Evolutionary conservation across 2,888 invertebrate genomes (phyloP), one percentile per base, ranked within the genome.

Genomic region (Tetranychus truncatus): DNA sequence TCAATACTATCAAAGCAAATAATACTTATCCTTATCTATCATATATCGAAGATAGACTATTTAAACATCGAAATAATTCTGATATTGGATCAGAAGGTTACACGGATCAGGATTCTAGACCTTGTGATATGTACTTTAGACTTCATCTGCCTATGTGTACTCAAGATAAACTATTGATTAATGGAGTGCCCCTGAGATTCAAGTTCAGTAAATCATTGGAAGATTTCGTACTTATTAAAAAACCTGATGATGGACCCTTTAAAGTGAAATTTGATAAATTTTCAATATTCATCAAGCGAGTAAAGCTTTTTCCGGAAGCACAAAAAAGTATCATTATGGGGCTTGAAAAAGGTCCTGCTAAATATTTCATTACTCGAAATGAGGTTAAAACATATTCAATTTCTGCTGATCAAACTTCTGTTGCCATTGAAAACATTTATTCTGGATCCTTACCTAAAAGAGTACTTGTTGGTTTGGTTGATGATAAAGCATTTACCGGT

Each of bases 391-490:
- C 20, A 24, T 21, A 11, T 20, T 24, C 11, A 18, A 18, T 67
- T 67, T 20, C 20, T 24, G 15, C 69, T 69, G 8, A 24, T 6
- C 69, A 20, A 69, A 24, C 20, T 6, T 18, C 24, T 20, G 69
- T 20, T 9, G 24, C 21, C 3, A 11, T 69, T 18, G 69, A 69
- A 20, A 69, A 69, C 8, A 9, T 69, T 7, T 69, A 20, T 8
- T 6, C n/a, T 66, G 74, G 74, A 11, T 7, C 20, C 11, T 34
- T 73, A 55, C 74, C 74, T 20, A n/a, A 55, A n/a, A 7, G 74
- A 20, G 34, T 66, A 11, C n/a, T 73, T 66, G 65, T 73, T 55
- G 55, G 24, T 11, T 65, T 46, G 1, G 1, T 73, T 20, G 20
- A 55, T 8, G 20, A 45, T n/a, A 21, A 4, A 55, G 65, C 55